Conservation (phyloP, 2,888 invertebrate genomes). For the Celastrina argiolus region DNA sequence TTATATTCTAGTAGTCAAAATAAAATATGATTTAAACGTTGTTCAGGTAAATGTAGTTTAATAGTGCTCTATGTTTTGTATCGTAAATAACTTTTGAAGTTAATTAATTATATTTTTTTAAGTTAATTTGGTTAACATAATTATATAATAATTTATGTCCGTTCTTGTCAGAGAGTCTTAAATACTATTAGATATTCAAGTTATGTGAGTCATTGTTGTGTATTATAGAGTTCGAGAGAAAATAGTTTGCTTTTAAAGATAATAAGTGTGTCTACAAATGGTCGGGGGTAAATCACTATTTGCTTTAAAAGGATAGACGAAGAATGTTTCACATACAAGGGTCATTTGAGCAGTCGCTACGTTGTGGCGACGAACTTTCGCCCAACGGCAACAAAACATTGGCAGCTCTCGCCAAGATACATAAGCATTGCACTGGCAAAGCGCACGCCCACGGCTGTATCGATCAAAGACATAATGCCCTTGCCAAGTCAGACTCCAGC, state of each 20-base stretch:
- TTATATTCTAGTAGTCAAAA: neutral
- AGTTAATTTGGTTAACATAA: neutral
- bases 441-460: conserved; percentile 85
- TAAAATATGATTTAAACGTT: neutral
- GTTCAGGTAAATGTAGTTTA: neutral
- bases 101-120: neutral
- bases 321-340: conserved; percentile 76
- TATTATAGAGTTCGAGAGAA: neutral
- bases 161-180: neutral
- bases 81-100: neutral
- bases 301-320: conserved; percentile 38
- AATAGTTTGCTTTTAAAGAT: neutral
- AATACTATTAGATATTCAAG: neutral
- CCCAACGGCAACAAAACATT: conserved; percentile 71
- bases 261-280: neutral
- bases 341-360: conserved; percentile 78
- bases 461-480: conserved; percentile 67
- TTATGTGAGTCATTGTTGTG: neutral
- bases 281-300: neutral
- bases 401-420: conserved; percentile 77
- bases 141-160: neutral
- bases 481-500: conserved; percentile 70
- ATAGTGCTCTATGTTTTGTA: neutral
- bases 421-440: conserved; percentile 86
- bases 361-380: conserved; percentile 69